Percentiles rank a stretch among this genome's conserved stretches.
Evolutionary conservation across 2,113 vertebrate species (phyloP).

Genomic region (Microtus oregoni): DNA sequence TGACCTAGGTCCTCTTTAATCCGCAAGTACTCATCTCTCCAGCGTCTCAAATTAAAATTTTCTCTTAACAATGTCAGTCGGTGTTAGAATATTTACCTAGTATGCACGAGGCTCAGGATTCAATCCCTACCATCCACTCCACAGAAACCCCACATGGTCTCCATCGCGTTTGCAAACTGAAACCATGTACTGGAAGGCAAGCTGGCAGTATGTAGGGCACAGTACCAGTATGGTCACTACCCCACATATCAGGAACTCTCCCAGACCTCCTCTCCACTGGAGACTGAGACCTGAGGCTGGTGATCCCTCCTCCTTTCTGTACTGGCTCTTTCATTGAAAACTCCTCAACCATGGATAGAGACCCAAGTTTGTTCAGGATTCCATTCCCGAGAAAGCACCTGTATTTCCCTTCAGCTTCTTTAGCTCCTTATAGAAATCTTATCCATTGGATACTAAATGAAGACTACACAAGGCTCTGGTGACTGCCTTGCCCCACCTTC

Average conservation of each 20-base stretch:
- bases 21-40: background rate
- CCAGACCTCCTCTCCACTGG: background rate
- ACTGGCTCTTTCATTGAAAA: background rate
- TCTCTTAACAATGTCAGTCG: background rate
- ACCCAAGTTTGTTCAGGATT: background rate
- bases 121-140: background rate
- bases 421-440: background rate
- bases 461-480: background rate
- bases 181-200: rapidly evolving
- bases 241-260: background rate
- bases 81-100: background rate
- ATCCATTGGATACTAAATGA: background rate
- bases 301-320: background rate
- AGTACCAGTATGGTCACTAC: rapidly evolving
- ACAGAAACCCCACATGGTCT: background rate
- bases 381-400: background rate
- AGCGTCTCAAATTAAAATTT: background rate
- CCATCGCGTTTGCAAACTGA: background rate
- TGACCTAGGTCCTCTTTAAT: background rate
- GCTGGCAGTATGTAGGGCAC: no score
- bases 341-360: background rate
- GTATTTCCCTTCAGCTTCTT: background rate
- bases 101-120: background rate
- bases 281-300: background rate
- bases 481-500: background rate